Conservation (phyloP, 2,797 vertebrate genomes). For the Sternarchorhynchus goeldii region DNA sequence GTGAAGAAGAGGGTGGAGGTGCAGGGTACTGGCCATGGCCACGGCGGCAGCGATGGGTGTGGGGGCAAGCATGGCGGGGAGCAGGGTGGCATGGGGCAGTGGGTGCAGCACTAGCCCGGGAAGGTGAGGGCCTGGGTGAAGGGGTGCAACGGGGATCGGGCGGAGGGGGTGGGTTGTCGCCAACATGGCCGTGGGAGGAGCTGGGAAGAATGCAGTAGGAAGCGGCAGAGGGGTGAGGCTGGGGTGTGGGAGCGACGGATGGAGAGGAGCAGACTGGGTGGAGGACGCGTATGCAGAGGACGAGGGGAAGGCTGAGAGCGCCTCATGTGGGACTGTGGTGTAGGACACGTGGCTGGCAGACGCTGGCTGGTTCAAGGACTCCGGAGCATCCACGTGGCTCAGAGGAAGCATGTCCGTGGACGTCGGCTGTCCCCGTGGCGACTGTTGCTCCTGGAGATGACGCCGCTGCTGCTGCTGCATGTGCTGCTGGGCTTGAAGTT, state of each 20-base stretch:
- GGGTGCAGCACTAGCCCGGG: slow-evolving; percentile 68
- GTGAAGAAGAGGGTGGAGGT: slow-evolving; percentile 78
- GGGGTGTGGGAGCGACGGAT: slow-evolving; percentile 74
- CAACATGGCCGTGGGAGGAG: slow-evolving; percentile 79
- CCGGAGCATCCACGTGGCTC: slow-evolving; percentile 53
- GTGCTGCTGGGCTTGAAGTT: slow-evolving; percentile 94
- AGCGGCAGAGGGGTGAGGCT: slow-evolving; percentile 73
- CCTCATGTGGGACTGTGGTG: slow-evolving; percentile 77
- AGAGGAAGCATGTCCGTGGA: slow-evolving; percentile 42
- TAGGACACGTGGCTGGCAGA: slow-evolving; percentile 63
- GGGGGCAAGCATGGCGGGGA: slow-evolving; percentile 79
- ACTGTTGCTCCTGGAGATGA: slow-evolving; percentile 77
- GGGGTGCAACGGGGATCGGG: slow-evolving; percentile 74
- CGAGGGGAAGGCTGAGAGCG: slow-evolving; percentile 64
- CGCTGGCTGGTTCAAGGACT: slow-evolving; percentile 61
- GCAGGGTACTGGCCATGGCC: slow-evolving; percentile 69
- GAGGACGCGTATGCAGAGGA: slow-evolving; percentile 61
- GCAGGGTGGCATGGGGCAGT: slow-evolving; percentile 73
- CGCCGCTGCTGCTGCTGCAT: slow-evolving; percentile 94
- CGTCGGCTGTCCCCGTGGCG: slow-evolving; percentile 63
- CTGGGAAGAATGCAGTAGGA: slow-evolving; percentile 74
- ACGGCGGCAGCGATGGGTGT: slow-evolving; percentile 74
- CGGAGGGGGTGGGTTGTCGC: slow-evolving; percentile 75
- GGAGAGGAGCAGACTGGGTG: slow-evolving; percentile 71
- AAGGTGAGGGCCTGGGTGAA: slow-evolving; percentile 73